Conservation (phyloP, 2,888 invertebrate genomes). For the Xylota sylvarum region DNA sequence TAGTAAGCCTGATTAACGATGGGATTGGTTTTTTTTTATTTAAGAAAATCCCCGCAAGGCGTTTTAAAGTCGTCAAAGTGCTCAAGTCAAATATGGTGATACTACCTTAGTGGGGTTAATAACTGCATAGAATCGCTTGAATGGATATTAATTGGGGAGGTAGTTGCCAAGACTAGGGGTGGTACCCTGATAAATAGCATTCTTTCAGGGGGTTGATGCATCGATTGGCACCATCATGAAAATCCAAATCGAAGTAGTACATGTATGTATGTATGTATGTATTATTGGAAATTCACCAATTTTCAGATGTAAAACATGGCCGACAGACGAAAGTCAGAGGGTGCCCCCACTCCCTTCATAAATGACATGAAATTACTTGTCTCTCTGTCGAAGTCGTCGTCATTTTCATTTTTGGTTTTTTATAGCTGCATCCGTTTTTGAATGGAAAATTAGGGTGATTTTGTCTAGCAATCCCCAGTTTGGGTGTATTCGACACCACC, state of each 20-base stretch:
- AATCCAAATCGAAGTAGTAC: conserved; percentile 47
- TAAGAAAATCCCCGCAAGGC: conserved; percentile 57
- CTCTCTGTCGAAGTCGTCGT: conserved; percentile 50
- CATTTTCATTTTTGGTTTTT: conserved; percentile 30
- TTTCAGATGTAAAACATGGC: conserved; percentile 45
- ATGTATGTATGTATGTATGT: background rate
- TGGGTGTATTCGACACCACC: conserved; percentile 29
- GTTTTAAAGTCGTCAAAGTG: conserved; percentile 45
- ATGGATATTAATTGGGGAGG: conserved; percentile 56
- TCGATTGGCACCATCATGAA: conserved; percentile 19
- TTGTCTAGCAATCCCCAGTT: conserved; percentile 55
- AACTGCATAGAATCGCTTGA: conserved; percentile 53
- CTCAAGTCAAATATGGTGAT: conserved; percentile 9
- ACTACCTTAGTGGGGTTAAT: conserved; percentile 35
- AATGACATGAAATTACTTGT: conserved; percentile 59
- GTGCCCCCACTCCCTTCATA: conserved; percentile 1
- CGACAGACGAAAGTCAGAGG: conserved; percentile 18
- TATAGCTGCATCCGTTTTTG: conserved; percentile 65
- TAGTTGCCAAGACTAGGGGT: conserved; percentile 4
- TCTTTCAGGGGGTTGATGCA: conserved; percentile 45
- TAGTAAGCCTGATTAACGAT: conserved; percentile 70
- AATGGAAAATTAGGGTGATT: conserved; percentile 71
- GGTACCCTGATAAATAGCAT: conserved; percentile 46
- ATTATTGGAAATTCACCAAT: conserved; percentile 63
- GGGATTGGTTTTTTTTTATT: conserved; percentile 36